Evolutionary conservation across 2,113 vertebrate species (phyloP).

Genomic region (Enhydra lutris): DNA sequence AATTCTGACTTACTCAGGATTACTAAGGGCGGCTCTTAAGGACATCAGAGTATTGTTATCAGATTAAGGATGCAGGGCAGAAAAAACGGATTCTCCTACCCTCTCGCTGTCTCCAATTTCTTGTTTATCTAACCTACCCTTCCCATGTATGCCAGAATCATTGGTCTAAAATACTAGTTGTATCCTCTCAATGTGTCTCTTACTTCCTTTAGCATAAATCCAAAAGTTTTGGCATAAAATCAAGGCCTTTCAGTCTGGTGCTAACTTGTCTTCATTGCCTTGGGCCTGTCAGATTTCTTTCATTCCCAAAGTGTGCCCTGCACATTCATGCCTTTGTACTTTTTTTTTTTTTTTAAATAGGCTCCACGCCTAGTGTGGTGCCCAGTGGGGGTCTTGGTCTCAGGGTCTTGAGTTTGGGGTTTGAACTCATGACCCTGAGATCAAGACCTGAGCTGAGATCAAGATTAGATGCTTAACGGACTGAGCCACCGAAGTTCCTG

Average conservation of each 20-base stretch:
- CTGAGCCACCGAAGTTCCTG: background rate
- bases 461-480: background rate
- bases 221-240: background rate
- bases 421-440: background rate
- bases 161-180: background rate
- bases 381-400: background rate
- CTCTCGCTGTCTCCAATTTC: background rate
- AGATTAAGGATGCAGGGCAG: background rate
- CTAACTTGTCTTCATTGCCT: background rate
- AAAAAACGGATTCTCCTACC: background rate
- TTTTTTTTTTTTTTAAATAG: background rate
- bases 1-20: background rate
- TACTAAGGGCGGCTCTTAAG: background rate
- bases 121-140: background rate
- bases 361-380: background rate
- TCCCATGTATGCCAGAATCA: background rate
- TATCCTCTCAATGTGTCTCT: background rate
- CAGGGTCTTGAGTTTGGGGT: background rate
- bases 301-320: background rate
- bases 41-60: background rate
- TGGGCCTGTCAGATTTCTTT: background rate
- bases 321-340: background rate
- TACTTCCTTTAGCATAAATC: conserved; percentile 3
- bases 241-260: background rate
- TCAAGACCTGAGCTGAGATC: background rate